phyloP scores from a whole-genome alignment of 2,113 vertebrate genomes.

The Gila orcuttii region DNA sequence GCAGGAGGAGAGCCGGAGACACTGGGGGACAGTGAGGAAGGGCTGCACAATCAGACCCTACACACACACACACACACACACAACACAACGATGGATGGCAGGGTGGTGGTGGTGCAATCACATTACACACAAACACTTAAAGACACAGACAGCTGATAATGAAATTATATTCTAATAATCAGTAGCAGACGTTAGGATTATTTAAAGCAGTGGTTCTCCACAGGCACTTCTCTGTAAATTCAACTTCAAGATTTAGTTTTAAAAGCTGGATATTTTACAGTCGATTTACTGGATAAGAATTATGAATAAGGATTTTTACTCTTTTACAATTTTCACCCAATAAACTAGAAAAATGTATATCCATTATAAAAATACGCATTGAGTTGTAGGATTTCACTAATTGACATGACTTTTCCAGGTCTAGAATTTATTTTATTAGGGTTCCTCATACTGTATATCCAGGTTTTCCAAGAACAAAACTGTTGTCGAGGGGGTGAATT shows the following conservation, averaged over 20 bases:
- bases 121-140: constrained; percentile 38
- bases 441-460: background rate
- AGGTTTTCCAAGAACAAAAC: no score
- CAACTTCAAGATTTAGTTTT: background rate
- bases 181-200: constrained; percentile 35
- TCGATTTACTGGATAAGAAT: background rate
- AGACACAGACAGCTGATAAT: constrained; percentile 50
- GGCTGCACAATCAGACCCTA: constrained; percentile 77
- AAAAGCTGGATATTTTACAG: background rate
- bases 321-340: background rate
- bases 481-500: background rate
- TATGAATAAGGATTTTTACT: background rate
- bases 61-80: constrained; percentile 61
- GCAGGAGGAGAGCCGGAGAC: constrained; percentile 78
- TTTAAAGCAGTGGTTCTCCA: constrained; percentile 31
- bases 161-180: background rate
- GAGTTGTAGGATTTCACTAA: background rate
- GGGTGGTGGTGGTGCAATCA: constrained; percentile 63
- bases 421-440: background rate
- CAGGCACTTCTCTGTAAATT: background rate
- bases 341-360: background rate
- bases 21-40: constrained; percentile 74
- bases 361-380: background rate
- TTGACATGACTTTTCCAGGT: background rate
- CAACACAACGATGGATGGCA: constrained; percentile 57